Evolutionary conservation across 2,888 invertebrate species (phyloP), one percentile per base, ranked within the genome.

Genomic region (Junonia oenone): DNA sequence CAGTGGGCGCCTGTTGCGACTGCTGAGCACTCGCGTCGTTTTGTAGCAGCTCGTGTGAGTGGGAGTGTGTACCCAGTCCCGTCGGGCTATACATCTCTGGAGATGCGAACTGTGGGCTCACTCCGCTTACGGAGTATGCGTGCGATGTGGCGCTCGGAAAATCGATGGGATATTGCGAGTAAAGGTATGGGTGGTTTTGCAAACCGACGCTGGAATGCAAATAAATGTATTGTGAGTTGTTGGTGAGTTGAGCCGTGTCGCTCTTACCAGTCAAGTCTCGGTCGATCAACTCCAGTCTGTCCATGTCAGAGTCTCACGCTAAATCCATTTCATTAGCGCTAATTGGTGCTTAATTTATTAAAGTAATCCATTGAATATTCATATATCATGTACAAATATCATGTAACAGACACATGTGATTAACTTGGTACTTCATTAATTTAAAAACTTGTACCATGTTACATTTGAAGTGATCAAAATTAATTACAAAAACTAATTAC

Each of bases 121-220:
- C 84, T 84, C 89, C 89, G 67, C 79, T 83, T 63, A 85, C 86
- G 76, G 91, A 85, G 85, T 90, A 91, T 72, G 88, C 89, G 78
- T 90, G 89, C 75, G 90, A 89, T 64, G 91, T 83, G 74, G 84
- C 86, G 79, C 87, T 83, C 76, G 91, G 85, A 73, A 91, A 90
- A 81, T 91, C 91, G 78, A 90, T 83, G 70, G 90, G 90, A 74
- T 90, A 91, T 84, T 90, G 89, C 69, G 90, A 85, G 75, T 90
- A 90, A 72, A 90, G 81, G 73, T 90, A 89, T 62, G 91, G 90
- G 64, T 91, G 82, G 77, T 86, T 87, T 76, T 81, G 87, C 73
- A 89, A 83, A 82, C 89, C 88, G 75, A 81, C 77, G 76, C 90
- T 90, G 90, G 69, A 90, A 90, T 79, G 75, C 71, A 87, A 87